Evolutionary conservation across 2,113 vertebrate genomes (phyloP).

Genomic region (Hyperoodon ampullatus): DNA sequence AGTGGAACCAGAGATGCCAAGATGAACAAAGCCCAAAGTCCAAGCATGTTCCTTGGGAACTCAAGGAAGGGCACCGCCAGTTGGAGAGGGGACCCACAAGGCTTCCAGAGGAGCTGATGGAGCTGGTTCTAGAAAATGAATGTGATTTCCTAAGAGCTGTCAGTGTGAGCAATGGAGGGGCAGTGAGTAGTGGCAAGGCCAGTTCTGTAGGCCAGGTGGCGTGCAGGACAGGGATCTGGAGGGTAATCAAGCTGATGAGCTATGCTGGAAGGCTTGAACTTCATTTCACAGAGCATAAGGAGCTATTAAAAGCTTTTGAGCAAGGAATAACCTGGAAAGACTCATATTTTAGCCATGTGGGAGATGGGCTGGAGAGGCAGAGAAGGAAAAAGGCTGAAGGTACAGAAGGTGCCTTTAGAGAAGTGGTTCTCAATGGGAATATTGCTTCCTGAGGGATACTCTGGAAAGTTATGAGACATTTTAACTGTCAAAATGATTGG

Average conservation of each 20-base stretch:
- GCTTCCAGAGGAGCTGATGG: not conserved
- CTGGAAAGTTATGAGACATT: not conserved
- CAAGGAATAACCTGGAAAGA: not conserved
- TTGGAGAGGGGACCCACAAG: not conserved
- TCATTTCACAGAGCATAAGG: not conserved
- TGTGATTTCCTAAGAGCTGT: not conserved
- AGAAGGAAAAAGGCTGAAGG: not conserved
- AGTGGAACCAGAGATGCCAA: not conserved
- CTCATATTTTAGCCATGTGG: not conserved
- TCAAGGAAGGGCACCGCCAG: not conserved
- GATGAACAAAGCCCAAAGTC: not conserved
- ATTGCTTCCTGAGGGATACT: not conserved
- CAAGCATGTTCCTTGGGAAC: not conserved
- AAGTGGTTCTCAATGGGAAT: not conserved
- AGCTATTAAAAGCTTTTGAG: not conserved
- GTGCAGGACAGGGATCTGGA: not conserved
- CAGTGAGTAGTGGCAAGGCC: too few species aligned
- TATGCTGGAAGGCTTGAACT: not conserved
- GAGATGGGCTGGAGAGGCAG: not conserved
- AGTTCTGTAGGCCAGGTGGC: not conserved
- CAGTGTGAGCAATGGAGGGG: not conserved
- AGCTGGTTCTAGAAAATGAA: not conserved
- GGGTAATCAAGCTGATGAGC: not conserved
- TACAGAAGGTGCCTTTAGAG: not conserved
- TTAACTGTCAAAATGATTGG: not conserved